Evolutionary conservation across 2,888 invertebrate species (phyloP), one percentile per base, ranked within the genome.

Genomic region (Timema podura): DNA sequence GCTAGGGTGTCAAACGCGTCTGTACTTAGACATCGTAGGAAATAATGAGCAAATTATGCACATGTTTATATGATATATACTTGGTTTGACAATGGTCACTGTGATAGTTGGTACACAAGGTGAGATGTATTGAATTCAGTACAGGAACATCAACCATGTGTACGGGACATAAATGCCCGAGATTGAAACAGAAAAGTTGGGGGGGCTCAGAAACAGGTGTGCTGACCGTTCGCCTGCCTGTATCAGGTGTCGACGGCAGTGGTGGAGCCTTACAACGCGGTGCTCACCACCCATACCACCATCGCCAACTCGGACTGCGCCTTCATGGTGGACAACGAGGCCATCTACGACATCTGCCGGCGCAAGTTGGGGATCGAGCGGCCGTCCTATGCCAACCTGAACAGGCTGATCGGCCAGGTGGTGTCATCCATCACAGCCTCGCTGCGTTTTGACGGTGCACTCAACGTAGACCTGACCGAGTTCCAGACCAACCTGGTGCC

Each of bases 371-470:
- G 82, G 76, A 81, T 86, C 68, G 83, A 83, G 68, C 79, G 86
- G 49, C 87, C 86, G 15, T 83, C 85, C 9, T 87, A 87, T 79
- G 81, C 82, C 11, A 86, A 86, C 77, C 78, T 87, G 71, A 87
- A 87, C 75, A 80, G 86, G 54, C 79, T 86, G 61, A 88, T 90
- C 72, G 85, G 93, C 75, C 91, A 91, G 81, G 89, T 91, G 69
- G 77, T 78, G 47, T 74, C 75, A 1, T 72, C 74, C 9, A 74
- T 73, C 72, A 83, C 83, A 5, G 84, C 84, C 5, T 84, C 83
- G 8, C 79, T 84, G 51, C 80, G 84, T 45, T 84, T 84, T 76
- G 83, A 81, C 75, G 84, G 83, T 61, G 83, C 84, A 44, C 79
- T 84, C 65, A 85, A 84, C 76, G 84, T 84, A n/a, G 84, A 84